Percentiles rank a stretch among this genome's conserved stretches.
These are phyloP conservation scores for Drosophila eugracilis DNA, from an alignment of 1,140 invertebrate species.

Conservation along the genomic window DNA sequence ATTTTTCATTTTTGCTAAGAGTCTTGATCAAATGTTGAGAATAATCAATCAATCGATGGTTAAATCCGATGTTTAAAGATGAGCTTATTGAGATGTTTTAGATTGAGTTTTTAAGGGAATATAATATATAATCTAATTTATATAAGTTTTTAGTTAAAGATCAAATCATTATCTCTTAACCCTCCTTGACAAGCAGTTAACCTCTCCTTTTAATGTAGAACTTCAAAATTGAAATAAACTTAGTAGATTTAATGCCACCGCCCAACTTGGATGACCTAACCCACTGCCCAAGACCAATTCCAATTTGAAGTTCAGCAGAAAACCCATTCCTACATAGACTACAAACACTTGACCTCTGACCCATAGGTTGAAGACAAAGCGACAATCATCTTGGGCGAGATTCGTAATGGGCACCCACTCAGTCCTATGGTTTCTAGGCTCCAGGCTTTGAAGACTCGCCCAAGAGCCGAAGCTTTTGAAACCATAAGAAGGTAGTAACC, in stretches of 20 bases:
- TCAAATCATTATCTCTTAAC: too few species aligned
- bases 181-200: too few species aligned
- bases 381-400: constrained; percentile 32
- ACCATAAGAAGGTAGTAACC: constrained; percentile 16
- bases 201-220: background rate
- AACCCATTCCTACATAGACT: constrained; percentile 1
- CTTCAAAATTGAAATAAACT: constrained; percentile 17
- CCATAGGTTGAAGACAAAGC: constrained; percentile 25
- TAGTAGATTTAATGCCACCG: constrained; percentile 8
- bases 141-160: background rate
- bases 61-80: background rate
- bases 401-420: constrained; percentile 59
- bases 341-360: constrained; percentile 45
- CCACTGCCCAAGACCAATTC: too few species aligned
- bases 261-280: constrained; percentile 7
- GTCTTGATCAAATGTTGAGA: background rate
- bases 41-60: constrained; percentile 24
- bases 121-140: background rate
- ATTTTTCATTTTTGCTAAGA: background rate
- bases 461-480: constrained; percentile 2
- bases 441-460: constrained; percentile 22
- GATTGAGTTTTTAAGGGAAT: too few species aligned
- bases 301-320: background rate
- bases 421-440: constrained; percentile 1
- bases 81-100: background rate